Evolutionary conservation across 2,113 vertebrate species (phyloP), one percentile per base, ranked within the genome.

Genomic region (Tretioscincus oriximinensis): DNA sequence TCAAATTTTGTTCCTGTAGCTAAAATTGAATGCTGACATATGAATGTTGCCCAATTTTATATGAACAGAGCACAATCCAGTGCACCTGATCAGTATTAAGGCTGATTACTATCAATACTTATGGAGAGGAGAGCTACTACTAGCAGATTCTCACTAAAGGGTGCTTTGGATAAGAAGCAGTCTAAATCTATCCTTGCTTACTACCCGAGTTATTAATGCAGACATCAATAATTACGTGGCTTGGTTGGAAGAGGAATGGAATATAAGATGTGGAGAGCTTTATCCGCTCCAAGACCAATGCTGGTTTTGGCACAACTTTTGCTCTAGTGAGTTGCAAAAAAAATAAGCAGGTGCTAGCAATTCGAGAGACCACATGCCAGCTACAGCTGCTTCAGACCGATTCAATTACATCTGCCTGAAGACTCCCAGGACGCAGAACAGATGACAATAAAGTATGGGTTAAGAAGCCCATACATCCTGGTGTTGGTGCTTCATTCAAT

Each of bases 391-490:
- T 93, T 93, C 93, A 92, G 93, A 93, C 89, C 80, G 90, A 95
- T 94, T 95, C 94, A 93, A 90, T 95, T 95, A 94, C 93, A 94
- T 93, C 92, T 95, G 92, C 93, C 88, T 90, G 86, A 95, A 88
- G 72, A 93, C 90, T 95, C 94, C 94, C 91, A 93, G 91, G 93
- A 93, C 88, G 84, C 3, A 31, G 80, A 93, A 89, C 84, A 88
- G 89, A 87, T 78, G 77, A 93, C 91, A 58, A 91, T 86, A 85
- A 90, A 80, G 81, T 73, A 85, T 86, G 91, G 87, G 85, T 86
- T 12, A 90, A 58, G 35, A 45, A 92, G 84, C 85, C 12, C 29
- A 75, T 80, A 76, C 80, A 84, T 81, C 21, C 74, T 76, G 86
- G 81, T 60, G 63, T 79, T 80, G 21, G 54, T 11, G 28, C 70